phyloP scores from a whole-genome alignment of 2,888 invertebrate genomes.

The Hydriomena furcata region DNA sequence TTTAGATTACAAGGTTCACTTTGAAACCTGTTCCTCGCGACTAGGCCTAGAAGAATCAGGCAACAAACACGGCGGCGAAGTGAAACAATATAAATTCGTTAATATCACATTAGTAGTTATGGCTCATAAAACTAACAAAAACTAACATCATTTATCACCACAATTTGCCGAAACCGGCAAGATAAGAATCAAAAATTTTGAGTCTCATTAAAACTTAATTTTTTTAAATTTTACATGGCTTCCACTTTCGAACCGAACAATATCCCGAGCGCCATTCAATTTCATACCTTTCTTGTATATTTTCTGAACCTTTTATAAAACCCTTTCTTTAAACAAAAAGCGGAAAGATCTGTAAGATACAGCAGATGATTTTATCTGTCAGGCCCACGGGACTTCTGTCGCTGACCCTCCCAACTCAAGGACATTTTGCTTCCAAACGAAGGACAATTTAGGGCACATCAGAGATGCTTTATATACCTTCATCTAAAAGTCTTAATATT shows the following conservation, averaged over 20 bases:
- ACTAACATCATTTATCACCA: too few species aligned
- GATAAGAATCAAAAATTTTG: too few species aligned
- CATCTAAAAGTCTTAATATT: conserved; percentile 2
- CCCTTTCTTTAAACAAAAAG: conserved; percentile 2
- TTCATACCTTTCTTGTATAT: neutral
- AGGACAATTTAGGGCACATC: conserved; percentile 18
- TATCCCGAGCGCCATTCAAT: neutral
- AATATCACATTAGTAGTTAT: too few species aligned
- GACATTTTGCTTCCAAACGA: conserved; percentile 19
- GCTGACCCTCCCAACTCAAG: conserved; percentile 21
- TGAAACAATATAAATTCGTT: too few species aligned
- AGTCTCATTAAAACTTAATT: too few species aligned
- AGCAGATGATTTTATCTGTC: conserved; percentile 18
- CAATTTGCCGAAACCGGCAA: too few species aligned
- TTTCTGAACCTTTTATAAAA: neutral
- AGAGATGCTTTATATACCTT: conserved; percentile 11
- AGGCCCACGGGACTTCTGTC: conserved; percentile 23
- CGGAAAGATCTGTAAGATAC: conserved; percentile 21
- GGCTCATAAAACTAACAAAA: too few species aligned
- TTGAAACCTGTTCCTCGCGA: too few species aligned
- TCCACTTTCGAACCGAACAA: neutral
- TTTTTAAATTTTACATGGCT: too few species aligned
- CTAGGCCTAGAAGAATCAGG: too few species aligned
- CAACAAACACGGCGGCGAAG: too few species aligned
- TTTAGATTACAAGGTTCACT: too few species aligned